These are phyloP conservation scores for Pangasius macronema DNA, from an alignment of 2,797 vertebrate species.

Conservation along the genomic window DNA sequence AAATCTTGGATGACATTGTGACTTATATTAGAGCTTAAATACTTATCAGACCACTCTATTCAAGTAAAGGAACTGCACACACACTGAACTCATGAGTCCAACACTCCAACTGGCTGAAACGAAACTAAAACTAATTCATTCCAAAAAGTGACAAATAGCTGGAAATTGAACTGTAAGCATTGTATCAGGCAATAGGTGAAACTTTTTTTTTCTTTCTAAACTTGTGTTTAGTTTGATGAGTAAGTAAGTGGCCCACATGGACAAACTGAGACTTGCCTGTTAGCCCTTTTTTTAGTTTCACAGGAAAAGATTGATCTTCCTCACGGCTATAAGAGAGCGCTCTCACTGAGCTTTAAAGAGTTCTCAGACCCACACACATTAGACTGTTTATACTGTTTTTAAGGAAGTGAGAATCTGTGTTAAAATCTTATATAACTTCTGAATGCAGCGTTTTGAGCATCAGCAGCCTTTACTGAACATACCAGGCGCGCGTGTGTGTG, in stretches of 20 bases:
- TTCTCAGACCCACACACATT: slow-evolving; percentile 21
- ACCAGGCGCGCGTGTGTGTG: neutral
- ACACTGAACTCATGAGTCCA: neutral
- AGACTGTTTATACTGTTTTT: slow-evolving; percentile 29
- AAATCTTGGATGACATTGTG: neutral
- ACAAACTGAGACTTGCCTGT: neutral
- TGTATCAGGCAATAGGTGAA: neutral
- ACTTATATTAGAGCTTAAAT: slow-evolving; percentile 10
- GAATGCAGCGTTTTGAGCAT: neutral
- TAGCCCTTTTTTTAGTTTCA: neutral
- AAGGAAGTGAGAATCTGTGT: neutral
- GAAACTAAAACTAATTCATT: neutral
- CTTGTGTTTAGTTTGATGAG: neutral
- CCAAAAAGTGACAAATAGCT: neutral
- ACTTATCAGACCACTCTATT: neutral
- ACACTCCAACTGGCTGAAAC: neutral
- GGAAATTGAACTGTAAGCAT: neutral
- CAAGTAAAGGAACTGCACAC: neutral
- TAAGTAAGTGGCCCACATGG: slow-evolving; percentile 7
- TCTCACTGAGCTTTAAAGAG: neutral
- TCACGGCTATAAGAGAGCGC: neutral
- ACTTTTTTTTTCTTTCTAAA: neutral
- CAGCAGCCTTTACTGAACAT: neutral
- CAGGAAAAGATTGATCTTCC: neutral
- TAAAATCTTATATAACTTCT: neutral